Conservation (phyloP, 1,140 invertebrate species). For the Papilio machaon region DNA sequence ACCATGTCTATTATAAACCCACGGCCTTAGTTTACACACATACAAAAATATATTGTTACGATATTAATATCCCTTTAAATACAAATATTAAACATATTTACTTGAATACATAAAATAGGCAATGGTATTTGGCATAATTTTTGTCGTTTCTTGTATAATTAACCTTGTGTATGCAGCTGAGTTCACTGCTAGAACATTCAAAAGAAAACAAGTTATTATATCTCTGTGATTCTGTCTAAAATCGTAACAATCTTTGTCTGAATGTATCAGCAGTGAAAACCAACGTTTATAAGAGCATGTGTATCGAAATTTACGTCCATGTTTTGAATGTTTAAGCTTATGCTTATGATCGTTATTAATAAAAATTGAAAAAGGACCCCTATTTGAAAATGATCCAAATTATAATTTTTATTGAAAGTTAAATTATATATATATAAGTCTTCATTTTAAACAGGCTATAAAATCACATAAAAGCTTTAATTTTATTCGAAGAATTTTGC, state of each 20-base stretch:
- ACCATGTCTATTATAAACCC: not conserved
- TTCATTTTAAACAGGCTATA: constrained; percentile 16
- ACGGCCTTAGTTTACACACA: too few relatives aligned
- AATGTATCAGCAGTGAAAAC: not conserved
- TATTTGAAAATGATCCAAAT: not conserved
- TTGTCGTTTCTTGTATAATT: not conserved
- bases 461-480: constrained; percentile 32
- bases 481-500: constrained; percentile 22
- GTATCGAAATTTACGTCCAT: not conserved
- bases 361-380: not conserved
- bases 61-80: not conserved
- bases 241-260: not conserved
- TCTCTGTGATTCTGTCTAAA: too few relatives aligned
- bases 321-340: not conserved
- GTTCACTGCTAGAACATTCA: too few relatives aligned
- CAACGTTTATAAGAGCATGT: not conserved
- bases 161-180: not conserved
- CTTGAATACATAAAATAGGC: not conserved
- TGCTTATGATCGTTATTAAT: not conserved
- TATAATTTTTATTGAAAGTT: not conserved
- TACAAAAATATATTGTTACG: too few relatives aligned
- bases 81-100: not conserved
- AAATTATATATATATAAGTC: not conserved
- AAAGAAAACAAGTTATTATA: too few relatives aligned
- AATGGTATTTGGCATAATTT: not conserved